phyloP scores from a whole-genome alignment of 2,888 invertebrate genomes.

The Volucella bombylans region DNA sequence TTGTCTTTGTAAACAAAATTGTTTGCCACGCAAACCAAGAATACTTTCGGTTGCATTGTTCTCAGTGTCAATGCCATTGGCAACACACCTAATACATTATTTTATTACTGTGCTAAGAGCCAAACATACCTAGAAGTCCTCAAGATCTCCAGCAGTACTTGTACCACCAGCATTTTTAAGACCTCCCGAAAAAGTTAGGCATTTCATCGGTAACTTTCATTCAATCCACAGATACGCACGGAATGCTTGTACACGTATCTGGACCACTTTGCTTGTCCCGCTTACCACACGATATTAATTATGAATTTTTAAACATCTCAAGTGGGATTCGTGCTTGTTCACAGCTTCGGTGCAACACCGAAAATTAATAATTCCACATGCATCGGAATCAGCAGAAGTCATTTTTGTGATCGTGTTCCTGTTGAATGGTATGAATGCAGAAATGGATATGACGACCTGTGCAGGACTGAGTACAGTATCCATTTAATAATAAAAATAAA shows the following conservation, averaged over 20 bases:
- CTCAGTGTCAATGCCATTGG: neutral
- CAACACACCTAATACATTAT: constrained; percentile 26
- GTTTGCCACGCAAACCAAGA: constrained; percentile 3
- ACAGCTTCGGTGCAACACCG: neutral
- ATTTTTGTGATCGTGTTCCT: neutral
- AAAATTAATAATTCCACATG: neutral
- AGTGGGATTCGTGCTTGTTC: neutral
- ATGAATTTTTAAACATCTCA: neutral
- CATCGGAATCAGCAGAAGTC: neutral
- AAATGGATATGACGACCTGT: neutral
- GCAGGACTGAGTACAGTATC: too few species aligned
- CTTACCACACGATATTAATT: constrained; percentile 19
- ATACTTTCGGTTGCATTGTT: constrained; percentile 32
- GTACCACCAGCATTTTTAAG: neutral
- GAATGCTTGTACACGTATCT: neutral
- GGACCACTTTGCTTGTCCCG: neutral
- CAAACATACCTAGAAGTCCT: constrained; percentile 4
- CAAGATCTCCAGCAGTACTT: neutral
- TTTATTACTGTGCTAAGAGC: constrained; percentile 9
- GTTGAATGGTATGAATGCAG: neutral
- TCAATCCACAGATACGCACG: constrained; percentile 13
- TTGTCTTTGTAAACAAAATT: neutral
- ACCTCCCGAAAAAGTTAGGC: neutral
- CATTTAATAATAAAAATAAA: neutral
- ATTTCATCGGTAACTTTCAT: neutral